Evolutionary conservation across 2,797 vertebrate genomes (phyloP).

Genomic region (Schizopygopsis malacanthus): DNA sequence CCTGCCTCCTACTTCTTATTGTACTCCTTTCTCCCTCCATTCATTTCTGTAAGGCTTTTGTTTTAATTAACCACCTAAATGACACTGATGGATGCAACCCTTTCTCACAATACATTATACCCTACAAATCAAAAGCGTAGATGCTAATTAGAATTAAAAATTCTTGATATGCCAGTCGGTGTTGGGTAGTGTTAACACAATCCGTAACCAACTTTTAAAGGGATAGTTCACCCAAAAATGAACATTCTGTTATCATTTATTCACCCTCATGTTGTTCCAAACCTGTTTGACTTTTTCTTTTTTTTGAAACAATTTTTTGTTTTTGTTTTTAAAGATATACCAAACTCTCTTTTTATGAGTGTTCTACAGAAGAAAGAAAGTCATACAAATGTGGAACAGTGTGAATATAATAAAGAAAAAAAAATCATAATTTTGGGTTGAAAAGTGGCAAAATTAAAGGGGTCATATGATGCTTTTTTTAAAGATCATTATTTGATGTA

Average conservation of each 20-base stretch:
- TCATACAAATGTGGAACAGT: not conserved
- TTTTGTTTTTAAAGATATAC: not conserved
- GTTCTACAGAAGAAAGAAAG: not conserved
- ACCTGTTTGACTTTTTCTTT: not conserved
- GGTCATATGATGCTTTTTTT: too few relatives aligned
- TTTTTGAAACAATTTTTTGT: not conserved
- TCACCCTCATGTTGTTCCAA: not conserved
- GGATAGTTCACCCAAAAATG: not conserved
- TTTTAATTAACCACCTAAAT: constrained; percentile 50
- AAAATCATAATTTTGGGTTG: not conserved
- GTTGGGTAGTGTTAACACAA: not conserved
- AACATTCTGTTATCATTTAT: not conserved
- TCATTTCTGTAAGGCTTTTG: constrained; percentile 38
- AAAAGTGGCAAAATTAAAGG: not conserved
- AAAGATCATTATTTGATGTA: too few relatives aligned
- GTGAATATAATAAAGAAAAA: not conserved
- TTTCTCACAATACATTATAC: constrained; percentile 30
- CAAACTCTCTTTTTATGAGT: not conserved
- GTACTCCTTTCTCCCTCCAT: not conserved
- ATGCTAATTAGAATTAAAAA: constrained; percentile 35
- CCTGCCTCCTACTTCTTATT: constrained; percentile 9
- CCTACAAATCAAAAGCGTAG: constrained; percentile 44
- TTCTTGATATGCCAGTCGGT: constrained; percentile 6
- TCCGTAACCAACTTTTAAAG: not conserved
- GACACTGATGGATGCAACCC: constrained; percentile 51